These are phyloP conservation scores for Meiosimyza decipiens DNA, from an alignment of 2,888 invertebrate genomes.

Conservation along the genomic window DNA sequence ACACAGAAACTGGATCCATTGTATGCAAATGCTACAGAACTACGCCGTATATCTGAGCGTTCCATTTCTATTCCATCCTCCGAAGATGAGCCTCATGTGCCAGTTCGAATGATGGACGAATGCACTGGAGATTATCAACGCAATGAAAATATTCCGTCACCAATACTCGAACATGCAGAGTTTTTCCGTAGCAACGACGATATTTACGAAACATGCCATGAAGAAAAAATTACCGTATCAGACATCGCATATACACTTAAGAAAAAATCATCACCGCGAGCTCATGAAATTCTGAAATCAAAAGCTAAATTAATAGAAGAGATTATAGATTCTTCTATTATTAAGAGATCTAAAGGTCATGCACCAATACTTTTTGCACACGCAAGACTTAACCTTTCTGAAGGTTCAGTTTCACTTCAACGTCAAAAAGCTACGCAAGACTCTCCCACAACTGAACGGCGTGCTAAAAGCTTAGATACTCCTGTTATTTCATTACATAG, in stretches of 20 bases:
- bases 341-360: constrained; percentile 77
- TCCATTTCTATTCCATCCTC: constrained; percentile 82
- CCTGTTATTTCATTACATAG: constrained; percentile 84
- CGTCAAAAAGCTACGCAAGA: constrained; percentile 80
- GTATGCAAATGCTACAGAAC: constrained; percentile 74
- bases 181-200: constrained; percentile 73
- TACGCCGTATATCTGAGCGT: constrained; percentile 78
- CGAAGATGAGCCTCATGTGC: constrained; percentile 76
- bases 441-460: constrained; percentile 79
- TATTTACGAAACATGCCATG: constrained; percentile 62
- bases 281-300: constrained; percentile 52
- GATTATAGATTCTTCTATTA: constrained; percentile 75
- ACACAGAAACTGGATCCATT: constrained; percentile 74
- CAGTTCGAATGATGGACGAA: constrained; percentile 70
- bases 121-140: constrained; percentile 72
- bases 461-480: constrained; percentile 86
- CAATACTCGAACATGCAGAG: constrained; percentile 73
- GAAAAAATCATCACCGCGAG: constrained; percentile 53
- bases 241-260: constrained; percentile 69
- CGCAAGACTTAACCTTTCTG: constrained; percentile 82
- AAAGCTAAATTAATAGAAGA: constrained; percentile 75
- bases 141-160: constrained; percentile 74
- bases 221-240: constrained; percentile 70
- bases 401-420: constrained; percentile 82
- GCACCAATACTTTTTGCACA: constrained; percentile 84